Conservation (phyloP, 2,797 vertebrate genomes). For the Myotis planiceps region DNA sequence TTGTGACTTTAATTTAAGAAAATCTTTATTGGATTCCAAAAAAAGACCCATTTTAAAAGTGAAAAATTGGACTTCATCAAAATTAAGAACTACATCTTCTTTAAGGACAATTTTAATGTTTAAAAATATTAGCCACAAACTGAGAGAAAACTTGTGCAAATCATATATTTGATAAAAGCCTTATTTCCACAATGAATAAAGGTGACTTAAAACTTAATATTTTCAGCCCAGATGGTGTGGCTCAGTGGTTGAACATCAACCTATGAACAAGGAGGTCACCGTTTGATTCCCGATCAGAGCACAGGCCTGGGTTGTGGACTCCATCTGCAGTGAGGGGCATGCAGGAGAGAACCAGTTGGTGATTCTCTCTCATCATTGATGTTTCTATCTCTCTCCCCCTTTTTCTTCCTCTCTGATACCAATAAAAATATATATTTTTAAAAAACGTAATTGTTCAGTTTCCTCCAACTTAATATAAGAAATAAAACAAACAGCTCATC, state of each 20-base stretch:
- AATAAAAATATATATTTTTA: too few species aligned
- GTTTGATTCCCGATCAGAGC: too few species aligned
- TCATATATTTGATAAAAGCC: background rate
- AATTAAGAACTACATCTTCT: background rate
- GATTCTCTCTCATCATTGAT: too few species aligned
- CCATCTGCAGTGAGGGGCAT: too few species aligned
- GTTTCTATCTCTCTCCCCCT: too few species aligned
- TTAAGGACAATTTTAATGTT: background rate
- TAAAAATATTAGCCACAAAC: background rate
- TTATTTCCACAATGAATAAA: background rate
- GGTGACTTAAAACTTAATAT: background rate
- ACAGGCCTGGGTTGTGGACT: too few species aligned
- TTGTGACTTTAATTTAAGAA: background rate
- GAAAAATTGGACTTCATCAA: background rate
- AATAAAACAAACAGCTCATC: background rate
- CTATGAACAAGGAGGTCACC: too few species aligned
- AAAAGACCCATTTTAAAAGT: background rate
- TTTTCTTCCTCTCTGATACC: too few species aligned
- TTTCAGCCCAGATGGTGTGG: background rate
- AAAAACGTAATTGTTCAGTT: background rate
- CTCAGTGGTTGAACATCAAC: too few species aligned
- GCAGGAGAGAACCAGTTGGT: too few species aligned
- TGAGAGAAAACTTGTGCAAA: background rate
- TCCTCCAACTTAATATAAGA: background rate
- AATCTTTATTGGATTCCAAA: background rate